Percentiles rank a stretch among this genome's conserved stretches.
phyloP scores from a whole-genome alignment of 2,113 vertebrate genomes.

The Rhea americana region DNA sequence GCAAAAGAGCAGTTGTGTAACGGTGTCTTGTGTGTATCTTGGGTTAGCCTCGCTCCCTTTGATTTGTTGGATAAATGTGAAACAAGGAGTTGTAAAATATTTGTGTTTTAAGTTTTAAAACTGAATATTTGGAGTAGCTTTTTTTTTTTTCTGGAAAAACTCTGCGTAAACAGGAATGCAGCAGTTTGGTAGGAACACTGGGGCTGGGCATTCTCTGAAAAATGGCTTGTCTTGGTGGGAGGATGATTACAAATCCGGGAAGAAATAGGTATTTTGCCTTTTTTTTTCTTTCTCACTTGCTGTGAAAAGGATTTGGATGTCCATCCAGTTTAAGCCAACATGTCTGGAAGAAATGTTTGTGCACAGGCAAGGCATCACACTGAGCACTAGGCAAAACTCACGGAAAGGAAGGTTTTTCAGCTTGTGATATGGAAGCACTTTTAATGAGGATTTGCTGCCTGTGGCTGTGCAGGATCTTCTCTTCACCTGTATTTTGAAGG shows the following conservation, averaged over 20 bases:
- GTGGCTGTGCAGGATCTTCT: conserved; percentile 35
- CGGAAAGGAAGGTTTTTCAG: conserved; percentile 11
- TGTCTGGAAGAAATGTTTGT: not conserved
- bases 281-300: not conserved
- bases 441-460: conserved; percentile 54
- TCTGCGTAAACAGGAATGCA: not conserved
- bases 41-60: not conserved
- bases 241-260: not conserved
- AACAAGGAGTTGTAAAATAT: not conserved
- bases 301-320: not conserved
- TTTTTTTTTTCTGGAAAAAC: not conserved
- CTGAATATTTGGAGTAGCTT: not conserved
- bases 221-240: not conserved
- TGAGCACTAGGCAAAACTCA: not conserved
- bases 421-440: not conserved
- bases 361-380: not conserved
- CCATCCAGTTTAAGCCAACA: not conserved
- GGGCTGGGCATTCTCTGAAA: not conserved
- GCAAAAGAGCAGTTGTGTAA: not conserved
- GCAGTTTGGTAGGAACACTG: not conserved
- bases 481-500: conserved; percentile 44
- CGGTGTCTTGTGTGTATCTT: rapidly evolving
- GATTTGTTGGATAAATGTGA: not conserved
- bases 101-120: not conserved
- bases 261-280: not conserved